phyloP scores from a whole-genome alignment of 2,888 invertebrate genomes.

The Rotaria magnacalcarata region DNA sequence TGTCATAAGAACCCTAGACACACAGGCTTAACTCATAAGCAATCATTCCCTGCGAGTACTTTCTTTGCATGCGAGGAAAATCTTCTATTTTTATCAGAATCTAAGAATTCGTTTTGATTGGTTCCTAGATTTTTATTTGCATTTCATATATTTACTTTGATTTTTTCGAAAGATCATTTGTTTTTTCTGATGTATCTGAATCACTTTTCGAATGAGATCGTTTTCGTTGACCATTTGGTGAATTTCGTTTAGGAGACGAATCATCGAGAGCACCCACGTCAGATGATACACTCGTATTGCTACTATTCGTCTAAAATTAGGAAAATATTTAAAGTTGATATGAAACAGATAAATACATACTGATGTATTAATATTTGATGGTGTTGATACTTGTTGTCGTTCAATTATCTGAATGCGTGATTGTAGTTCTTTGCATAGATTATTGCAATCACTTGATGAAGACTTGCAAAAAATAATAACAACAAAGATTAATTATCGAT shows the following conservation, averaged over 20 bases:
- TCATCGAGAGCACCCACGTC: neutral
- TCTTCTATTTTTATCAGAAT: no score
- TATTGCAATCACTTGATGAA: conserved; percentile 39
- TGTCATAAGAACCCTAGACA: no score
- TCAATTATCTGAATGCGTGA: conserved; percentile 2
- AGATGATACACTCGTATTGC: neutral
- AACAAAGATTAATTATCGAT: neutral
- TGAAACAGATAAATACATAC: neutral
- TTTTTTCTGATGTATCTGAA: neutral
- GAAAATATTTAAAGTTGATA: no score
- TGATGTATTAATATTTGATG: neutral
- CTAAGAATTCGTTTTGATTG: no score
- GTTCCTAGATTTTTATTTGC: no score
- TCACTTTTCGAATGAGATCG: conserved; percentile 15
- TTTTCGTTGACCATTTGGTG: neutral
- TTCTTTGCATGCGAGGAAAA: no score
- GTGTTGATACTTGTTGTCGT: neutral
- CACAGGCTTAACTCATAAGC: no score
- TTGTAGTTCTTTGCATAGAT: conserved; percentile 22
- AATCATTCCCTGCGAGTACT: no score
- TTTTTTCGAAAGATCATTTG: neutral
- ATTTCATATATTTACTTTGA: neutral
- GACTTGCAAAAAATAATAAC: neutral
- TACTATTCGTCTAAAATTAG: neutral
- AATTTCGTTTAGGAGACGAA: neutral